Evolutionary conservation across 2,113 vertebrate species (phyloP).

Genomic region (Nothobranchius furzeri): DNA sequence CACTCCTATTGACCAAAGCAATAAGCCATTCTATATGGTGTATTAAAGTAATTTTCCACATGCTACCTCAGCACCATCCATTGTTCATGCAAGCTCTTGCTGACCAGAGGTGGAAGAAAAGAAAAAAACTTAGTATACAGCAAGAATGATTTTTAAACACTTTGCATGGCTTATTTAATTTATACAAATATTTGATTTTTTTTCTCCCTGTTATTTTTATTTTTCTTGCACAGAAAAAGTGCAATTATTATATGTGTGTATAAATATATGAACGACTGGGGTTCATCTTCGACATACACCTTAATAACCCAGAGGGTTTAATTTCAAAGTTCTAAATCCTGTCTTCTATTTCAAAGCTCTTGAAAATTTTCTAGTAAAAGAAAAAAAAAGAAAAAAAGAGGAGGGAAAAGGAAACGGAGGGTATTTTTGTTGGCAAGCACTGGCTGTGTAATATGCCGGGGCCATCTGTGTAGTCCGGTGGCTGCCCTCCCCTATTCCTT

Average conservation of each 20-base stretch:
- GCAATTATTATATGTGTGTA: slow-evolving; percentile 71
- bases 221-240: slow-evolving; percentile 82
- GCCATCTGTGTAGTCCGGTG: slow-evolving; percentile 87
- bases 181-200: slow-evolving; percentile 79
- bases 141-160: slow-evolving; percentile 87
- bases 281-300: slow-evolving; percentile 76
- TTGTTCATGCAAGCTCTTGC: slow-evolving; percentile 98
- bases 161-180: slow-evolving; percentile 90
- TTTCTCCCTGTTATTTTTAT: neutral
- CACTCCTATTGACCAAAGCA: slow-evolving; percentile 99
- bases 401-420: slow-evolving; percentile 40
- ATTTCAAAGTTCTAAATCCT: slow-evolving; percentile 47
- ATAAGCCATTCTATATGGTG: slow-evolving; percentile 99
- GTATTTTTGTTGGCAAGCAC: slow-evolving; percentile 83
- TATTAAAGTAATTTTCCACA: slow-evolving; percentile 99
- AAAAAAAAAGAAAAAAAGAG: slow-evolving; percentile 61
- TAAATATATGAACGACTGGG: too few species aligned
- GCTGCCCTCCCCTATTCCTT: slow-evolving; percentile 84
- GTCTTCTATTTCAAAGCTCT: slow-evolving; percentile 73
- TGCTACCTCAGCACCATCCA: slow-evolving; percentile 99
- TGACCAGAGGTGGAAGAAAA: slow-evolving; percentile 81
- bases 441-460: slow-evolving; percentile 77
- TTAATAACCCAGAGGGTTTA: slow-evolving; percentile 74
- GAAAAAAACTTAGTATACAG: slow-evolving; percentile 69
- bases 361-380: slow-evolving; percentile 73